phyloP scores from a whole-genome alignment of 2,888 invertebrate genomes.

The Cantharis lateralis region DNA sequence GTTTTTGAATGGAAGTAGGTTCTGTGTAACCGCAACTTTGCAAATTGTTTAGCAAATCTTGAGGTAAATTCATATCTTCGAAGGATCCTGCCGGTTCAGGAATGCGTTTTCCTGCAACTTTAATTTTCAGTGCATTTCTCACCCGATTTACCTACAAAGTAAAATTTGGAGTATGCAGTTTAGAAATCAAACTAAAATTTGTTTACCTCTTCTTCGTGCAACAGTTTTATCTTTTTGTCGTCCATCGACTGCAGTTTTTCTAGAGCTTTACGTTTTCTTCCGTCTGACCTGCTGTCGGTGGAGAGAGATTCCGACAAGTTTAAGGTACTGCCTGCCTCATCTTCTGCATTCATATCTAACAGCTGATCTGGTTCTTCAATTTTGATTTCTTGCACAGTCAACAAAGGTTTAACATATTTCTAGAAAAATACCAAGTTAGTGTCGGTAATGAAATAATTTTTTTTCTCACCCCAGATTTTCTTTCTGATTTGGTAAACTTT shows the following conservation, averaged over 20 bases:
- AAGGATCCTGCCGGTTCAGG: conserved; percentile 78
- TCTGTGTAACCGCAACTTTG: conserved; percentile 69
- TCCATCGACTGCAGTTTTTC: conserved; percentile 50
- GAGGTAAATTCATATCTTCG: conserved; percentile 65
- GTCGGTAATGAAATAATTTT: background rate
- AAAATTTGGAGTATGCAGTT: background rate
- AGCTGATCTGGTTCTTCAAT: background rate
- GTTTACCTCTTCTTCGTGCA: conserved; percentile 57
- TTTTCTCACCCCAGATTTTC: background rate
- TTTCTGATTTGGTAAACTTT: background rate
- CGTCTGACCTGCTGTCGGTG: background rate
- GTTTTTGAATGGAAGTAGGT: conserved; percentile 92
- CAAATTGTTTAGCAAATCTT: conserved; percentile 71
- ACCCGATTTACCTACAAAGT: conserved; percentile 69
- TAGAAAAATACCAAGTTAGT: background rate
- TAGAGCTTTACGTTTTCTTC: conserved; percentile 37
- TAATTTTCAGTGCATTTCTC: conserved; percentile 78
- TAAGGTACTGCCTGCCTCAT: conserved; percentile 1
- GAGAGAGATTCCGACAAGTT: conserved; percentile 22
- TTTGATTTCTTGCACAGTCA: background rate
- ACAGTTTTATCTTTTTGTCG: conserved; percentile 54
- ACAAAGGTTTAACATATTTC: background rate
- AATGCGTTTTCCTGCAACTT: conserved; percentile 77
- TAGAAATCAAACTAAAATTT: background rate
- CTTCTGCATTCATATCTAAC: conserved; percentile 1